Conservation (phyloP, 2,888 invertebrate species). For the Oasisia sp. region DNA sequence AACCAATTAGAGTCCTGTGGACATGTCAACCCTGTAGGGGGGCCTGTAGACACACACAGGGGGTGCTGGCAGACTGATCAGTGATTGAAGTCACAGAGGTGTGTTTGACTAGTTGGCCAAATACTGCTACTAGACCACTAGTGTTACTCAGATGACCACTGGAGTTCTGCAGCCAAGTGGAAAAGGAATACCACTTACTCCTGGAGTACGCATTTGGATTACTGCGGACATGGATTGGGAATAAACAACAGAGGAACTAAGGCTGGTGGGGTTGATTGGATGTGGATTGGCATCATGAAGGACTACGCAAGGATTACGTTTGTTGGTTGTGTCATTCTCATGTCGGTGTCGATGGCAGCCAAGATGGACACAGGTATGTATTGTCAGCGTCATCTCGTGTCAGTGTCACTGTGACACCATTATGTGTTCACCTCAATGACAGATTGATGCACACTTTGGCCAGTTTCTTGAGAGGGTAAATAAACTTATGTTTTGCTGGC, state of each 20-base stretch:
- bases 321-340: not conserved
- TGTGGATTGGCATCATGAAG: not conserved
- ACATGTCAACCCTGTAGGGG: not conserved
- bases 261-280: not conserved
- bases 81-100: constrained; percentile 5
- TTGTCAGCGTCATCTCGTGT: not conserved
- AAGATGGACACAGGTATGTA: not conserved
- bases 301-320: not conserved
- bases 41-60: not conserved
- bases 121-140: not conserved
- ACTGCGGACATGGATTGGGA: not conserved
- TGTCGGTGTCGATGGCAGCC: not conserved
- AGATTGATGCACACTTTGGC: not conserved
- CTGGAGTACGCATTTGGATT: not conserved
- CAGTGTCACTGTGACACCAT: not conserved
- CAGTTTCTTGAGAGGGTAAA: not conserved
- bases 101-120: not conserved
- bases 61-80: not conserved
- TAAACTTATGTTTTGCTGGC: not conserved
- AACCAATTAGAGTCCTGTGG: not conserved
- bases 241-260: not conserved
- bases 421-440: not conserved
- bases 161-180: not conserved
- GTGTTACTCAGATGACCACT: not conserved
- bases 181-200: not conserved